phyloP scores from a whole-genome alignment of 2,888 invertebrate genomes.

The Meliscaeva auricollis region DNA sequence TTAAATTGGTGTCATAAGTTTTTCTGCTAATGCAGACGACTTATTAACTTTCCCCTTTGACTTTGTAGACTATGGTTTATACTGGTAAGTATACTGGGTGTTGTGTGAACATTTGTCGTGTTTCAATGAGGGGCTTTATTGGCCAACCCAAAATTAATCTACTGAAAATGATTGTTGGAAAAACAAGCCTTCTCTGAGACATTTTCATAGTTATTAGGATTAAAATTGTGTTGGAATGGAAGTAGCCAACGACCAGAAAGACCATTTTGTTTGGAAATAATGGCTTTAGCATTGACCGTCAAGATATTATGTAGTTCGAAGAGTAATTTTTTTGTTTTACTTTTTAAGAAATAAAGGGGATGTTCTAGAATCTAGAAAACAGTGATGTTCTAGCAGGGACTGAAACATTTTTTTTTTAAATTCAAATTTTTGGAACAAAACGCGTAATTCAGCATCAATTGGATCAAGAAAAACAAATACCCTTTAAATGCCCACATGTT shows the following conservation, averaged over 20 bases:
- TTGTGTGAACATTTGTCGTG: not conserved
- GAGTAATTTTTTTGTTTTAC: not conserved
- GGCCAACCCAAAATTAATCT: slow-evolving; percentile 36
- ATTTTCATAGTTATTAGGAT: slow-evolving; percentile 21
- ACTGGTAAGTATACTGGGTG: too few relatives aligned
- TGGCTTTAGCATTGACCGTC: not conserved
- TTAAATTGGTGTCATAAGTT: slow-evolving; percentile 36
- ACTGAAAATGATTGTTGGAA: slow-evolving; percentile 21
- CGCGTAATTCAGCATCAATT: too few relatives aligned
- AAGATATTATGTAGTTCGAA: not conserved
- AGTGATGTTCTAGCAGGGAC: too few relatives aligned
- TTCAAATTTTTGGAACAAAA: too few relatives aligned
- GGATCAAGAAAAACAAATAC: too few relatives aligned
- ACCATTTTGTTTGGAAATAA: not conserved
- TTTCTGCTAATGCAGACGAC: not conserved
- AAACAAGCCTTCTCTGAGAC: slow-evolving; percentile 17
- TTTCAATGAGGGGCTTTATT: slow-evolving; percentile 7
- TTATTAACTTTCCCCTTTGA: slow-evolving; percentile 29
- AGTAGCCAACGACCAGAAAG: not conserved
- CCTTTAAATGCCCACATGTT: too few relatives aligned
- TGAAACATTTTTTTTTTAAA: too few relatives aligned
- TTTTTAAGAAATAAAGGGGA: not conserved
- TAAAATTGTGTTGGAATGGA: slow-evolving; percentile 15
- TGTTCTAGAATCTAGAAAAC: too few relatives aligned
- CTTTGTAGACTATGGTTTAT: not conserved